Percentiles rank a stretch among this genome's conserved stretches.
Evolutionary conservation across 1,140 invertebrate genomes (phyloP).

Genomic region (Drosophila arawakana): DNA sequence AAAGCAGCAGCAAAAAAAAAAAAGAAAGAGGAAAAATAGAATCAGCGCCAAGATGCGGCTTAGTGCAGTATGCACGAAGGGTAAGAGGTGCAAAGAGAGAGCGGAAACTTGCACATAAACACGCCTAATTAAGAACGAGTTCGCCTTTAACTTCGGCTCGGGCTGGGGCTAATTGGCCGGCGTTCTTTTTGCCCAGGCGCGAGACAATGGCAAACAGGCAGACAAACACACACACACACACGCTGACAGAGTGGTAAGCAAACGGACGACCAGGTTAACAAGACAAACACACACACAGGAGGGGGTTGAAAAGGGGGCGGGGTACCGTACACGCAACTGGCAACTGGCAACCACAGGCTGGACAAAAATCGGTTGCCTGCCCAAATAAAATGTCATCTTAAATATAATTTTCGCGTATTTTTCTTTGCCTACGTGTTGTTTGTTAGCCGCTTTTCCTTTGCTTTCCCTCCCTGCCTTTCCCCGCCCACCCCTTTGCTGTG

Average conservation of each 20-base stretch:
- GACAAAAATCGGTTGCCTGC: constrained; percentile 28
- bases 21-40: not conserved
- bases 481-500: no score
- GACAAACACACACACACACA: constrained; percentile 9
- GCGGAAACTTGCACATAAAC: constrained; percentile 54
- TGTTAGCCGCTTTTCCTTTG: constrained; percentile 34
- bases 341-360: constrained; percentile 62
- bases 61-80: constrained; percentile 34
- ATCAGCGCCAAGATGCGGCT: constrained; percentile 36
- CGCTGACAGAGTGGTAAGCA: constrained; percentile 26
- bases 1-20: not conserved
- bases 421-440: constrained; percentile 61
- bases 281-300: constrained; percentile 24
- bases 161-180: constrained; percentile 69
- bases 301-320: not conserved
- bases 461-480: no score
- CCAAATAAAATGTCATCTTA: constrained; percentile 79
- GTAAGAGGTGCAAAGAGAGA: no score
- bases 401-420: constrained; percentile 80
- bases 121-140: constrained; percentile 69
- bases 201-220: constrained; percentile 56
- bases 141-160: constrained; percentile 35
- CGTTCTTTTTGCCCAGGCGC: constrained; percentile 65
- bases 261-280: constrained; percentile 59
- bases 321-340: constrained; percentile 16